A percentile compares a stretch with the other conserved stretches of the same genome.
Conservation (phyloP, 2,888 invertebrate genomes). For the Coleophora deauratella region DNA sequence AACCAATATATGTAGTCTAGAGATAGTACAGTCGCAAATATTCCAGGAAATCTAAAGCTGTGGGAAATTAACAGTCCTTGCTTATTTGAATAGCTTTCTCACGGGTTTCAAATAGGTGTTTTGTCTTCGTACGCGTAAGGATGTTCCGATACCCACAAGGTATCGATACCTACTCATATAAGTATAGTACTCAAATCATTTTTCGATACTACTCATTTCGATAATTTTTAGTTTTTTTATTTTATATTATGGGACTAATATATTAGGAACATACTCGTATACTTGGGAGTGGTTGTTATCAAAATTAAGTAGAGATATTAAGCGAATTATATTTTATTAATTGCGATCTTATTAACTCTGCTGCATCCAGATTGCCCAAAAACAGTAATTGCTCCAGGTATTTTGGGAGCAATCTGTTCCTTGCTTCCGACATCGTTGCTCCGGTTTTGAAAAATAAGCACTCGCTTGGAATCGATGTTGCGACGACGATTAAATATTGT, state of each 20-base stretch:
- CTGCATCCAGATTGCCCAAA: not conserved
- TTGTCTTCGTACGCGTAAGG: not conserved
- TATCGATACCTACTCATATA: not conserved
- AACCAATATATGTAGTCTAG: too few relatives aligned
- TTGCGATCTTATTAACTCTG: constrained; percentile 2
- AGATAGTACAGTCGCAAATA: not conserved
- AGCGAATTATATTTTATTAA: not conserved
- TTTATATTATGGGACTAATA: not conserved
- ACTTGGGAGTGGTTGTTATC: not conserved
- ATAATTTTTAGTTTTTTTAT: not conserved
- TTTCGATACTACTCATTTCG: not conserved
- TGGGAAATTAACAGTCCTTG: constrained; percentile 3
- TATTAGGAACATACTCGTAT: not conserved
- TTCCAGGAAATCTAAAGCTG: constrained; percentile 5
- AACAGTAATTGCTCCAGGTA: not conserved
- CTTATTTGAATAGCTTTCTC: not conserved
- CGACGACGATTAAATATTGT: not conserved
- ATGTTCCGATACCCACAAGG: not conserved
- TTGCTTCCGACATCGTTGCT: not conserved
- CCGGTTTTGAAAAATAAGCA: not conserved
- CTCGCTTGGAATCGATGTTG: not conserved
- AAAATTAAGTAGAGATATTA: not conserved
- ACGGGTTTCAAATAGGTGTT: not conserved
- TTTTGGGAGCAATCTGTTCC: not conserved
- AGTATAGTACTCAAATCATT: not conserved